Percentiles rank a stretch among this genome's conserved stretches.
phyloP scores from a whole-genome alignment of 2,797 vertebrate species.

The Halcyon smyrnensis region DNA sequence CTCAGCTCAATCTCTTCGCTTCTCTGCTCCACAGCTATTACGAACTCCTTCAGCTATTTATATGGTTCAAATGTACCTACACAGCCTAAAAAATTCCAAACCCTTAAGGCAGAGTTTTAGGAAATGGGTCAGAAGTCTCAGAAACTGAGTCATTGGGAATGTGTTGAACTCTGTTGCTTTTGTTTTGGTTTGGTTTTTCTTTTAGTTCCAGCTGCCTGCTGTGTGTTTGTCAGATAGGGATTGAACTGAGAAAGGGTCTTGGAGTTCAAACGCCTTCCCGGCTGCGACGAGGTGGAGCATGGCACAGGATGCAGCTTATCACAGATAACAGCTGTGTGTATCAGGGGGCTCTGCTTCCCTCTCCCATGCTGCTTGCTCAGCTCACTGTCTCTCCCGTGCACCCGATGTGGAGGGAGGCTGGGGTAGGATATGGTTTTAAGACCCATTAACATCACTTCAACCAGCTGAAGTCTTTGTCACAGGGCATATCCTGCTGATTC shows the following conservation, averaged over 20 bases:
- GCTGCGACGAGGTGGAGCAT: slow-evolving; percentile 18
- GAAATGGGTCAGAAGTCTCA: slow-evolving; percentile 48
- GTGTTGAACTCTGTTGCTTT: not conserved
- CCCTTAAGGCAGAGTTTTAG: not conserved
- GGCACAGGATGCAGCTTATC: slow-evolving; percentile 57
- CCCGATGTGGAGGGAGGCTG: not conserved
- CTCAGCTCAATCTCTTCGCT: not conserved
- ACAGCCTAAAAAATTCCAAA: not conserved
- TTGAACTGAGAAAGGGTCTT: not conserved
- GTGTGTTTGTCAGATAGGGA: slow-evolving; percentile 50
- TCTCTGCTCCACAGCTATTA: not conserved
- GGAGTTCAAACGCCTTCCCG: slow-evolving; percentile 42
- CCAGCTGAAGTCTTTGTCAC: not conserved
- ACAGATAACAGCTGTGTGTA: slow-evolving; percentile 27
- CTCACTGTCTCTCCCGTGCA: not conserved
- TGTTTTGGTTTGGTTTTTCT: not conserved
- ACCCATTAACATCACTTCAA: slow-evolving; percentile 16
- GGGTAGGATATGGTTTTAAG: not conserved
- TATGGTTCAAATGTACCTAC: not conserved
- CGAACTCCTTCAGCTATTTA: not conserved
- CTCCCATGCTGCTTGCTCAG: not conserved
- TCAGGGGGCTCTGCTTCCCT: not conserved
- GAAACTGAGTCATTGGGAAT: slow-evolving; percentile 31
- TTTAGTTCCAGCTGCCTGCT: slow-evolving; percentile 24
- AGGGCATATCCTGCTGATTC: slow-evolving; percentile 39